Evolutionary conservation across 2,888 invertebrate genomes (phyloP), one percentile per base, ranked within the genome.

Genomic region (Baronia brevicornis): DNA sequence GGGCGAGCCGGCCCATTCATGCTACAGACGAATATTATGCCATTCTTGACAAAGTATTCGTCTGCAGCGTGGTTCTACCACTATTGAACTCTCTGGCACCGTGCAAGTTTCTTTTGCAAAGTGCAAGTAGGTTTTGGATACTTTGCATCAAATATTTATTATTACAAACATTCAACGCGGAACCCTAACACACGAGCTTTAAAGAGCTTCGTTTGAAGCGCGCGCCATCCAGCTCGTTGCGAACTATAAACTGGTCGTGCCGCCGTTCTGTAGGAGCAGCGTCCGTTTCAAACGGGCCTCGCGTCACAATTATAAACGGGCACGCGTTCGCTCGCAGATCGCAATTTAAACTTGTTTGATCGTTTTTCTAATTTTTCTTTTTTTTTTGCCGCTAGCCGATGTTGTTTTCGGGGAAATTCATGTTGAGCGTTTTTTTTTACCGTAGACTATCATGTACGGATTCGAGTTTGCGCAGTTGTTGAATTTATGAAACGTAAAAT

Each of bases 261-360:
- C 22, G 18, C 31, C 36, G 36, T 30, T 36, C 31, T 27, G 30
- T 27, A 23, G 30, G 35, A 30, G 18, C 4, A 10, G 27, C 29
- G 35, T 30, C 36, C 36, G 23, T 22, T 36, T 27, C 36, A 27
- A 36, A 36, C 27, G 35, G 22, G 12, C 19, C 12, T 22, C 15
- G 26, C 36, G 36, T 27, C 26, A 36, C 35, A 36, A 36, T 36
- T 36, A 36, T 36, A 36, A 26, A 31, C 36, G 27, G 30, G 27
- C 30, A 31, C 30, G 30, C 36, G 30, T 31, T 31, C 36, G 14
- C 29, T 29, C 21, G 26, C 36, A 19, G 23, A 18, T 31, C 36
- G 36, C 36, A 36, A 36, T 36, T 36, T 31, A 31, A 36, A 27
- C 36, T 36, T 36, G 36, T 36, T 36, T 31, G 27, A 27, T 13